A percentile compares a stretch with the other conserved stretches of the same genome.
These are phyloP conservation scores for Pseudorhombus dupliciocellatus DNA, from an alignment of 2,113 vertebrate species.

Conservation along the genomic window DNA sequence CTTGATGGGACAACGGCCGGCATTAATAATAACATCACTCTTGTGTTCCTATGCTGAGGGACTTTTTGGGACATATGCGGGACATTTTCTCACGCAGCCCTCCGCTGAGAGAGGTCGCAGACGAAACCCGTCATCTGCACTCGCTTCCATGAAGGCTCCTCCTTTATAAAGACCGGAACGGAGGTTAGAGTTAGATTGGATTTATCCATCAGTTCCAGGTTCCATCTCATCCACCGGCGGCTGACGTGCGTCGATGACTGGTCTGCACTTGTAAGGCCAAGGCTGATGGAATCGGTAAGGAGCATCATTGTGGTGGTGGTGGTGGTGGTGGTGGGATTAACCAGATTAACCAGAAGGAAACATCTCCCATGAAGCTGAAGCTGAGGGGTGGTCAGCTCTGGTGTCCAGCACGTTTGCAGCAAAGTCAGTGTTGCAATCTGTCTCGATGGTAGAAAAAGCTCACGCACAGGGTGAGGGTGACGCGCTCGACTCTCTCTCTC, in stretches of 20 bases:
- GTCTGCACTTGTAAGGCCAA: background rate
- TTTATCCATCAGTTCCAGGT: slow-evolving; percentile 1
- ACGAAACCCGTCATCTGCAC: slow-evolving; percentile 34
- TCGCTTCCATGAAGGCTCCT: slow-evolving; percentile 4
- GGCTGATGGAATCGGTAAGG: slow-evolving; percentile 5
- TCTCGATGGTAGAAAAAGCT: background rate
- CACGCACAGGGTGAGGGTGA: slow-evolving; percentile 25
- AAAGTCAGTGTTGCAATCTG: background rate
- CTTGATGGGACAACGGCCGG: slow-evolving; percentile 39
- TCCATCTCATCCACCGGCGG: too few relatives aligned
- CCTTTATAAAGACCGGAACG: slow-evolving; percentile 20
- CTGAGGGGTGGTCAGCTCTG: too few relatives aligned
- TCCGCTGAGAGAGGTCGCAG: slow-evolving; percentile 35
- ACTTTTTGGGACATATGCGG: background rate
- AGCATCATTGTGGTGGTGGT: background rate
- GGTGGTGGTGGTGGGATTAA: too few relatives aligned
- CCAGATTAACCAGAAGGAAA: too few relatives aligned
- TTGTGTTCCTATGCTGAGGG: slow-evolving; percentile 24
- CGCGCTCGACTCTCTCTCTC: slow-evolving; percentile 17
- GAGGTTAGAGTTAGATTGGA: background rate
- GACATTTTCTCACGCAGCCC: slow-evolving; percentile 60
- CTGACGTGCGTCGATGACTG: too few relatives aligned
- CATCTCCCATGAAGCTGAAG: background rate
- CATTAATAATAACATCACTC: slow-evolving; percentile 64
- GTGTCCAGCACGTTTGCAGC: background rate